A percentile compares a stretch with the other conserved stretches of the same genome.
Conservation (phyloP, 2,888 invertebrate species). For the Busseola fusca region DNA sequence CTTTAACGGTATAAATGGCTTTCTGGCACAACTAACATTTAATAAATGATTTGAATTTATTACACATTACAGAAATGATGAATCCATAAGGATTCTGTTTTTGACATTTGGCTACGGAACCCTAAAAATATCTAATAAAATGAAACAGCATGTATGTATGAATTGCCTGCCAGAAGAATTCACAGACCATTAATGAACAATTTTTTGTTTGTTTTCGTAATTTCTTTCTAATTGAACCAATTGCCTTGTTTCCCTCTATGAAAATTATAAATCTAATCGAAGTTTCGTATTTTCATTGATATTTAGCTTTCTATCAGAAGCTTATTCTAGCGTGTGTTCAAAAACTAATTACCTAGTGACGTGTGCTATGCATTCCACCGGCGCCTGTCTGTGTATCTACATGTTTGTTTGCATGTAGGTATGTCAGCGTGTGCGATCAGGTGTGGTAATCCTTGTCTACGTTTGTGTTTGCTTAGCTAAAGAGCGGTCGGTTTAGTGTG, state of each 20-base stretch:
- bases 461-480: conserved; percentile 42
- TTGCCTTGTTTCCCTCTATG: neutral
- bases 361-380: conserved; percentile 22
- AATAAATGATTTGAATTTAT: no score
- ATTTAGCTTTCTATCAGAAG: neutral
- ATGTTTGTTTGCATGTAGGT: conserved; percentile 6
- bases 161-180: neutral
- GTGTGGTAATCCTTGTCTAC: conserved; percentile 48
- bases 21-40: no score
- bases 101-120: no score
- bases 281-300: neutral
- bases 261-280: neutral
- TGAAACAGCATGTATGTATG: neutral
- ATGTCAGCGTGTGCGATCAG: conserved; percentile 39
- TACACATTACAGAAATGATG: no score
- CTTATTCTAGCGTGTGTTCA: conserved; percentile 17
- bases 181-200: neutral
- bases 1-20: no score
- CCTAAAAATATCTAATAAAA: neutral
- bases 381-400: conserved; percentile 7
- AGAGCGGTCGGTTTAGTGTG: conserved; percentile 15
- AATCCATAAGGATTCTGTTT: no score
- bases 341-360: conserved; percentile 44
- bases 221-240: neutral
- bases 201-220: no score